Evolutionary conservation across 2,113 vertebrate genomes (phyloP), one percentile per base, ranked within the genome.

Genomic region (Trochalopteron elliotii): DNA sequence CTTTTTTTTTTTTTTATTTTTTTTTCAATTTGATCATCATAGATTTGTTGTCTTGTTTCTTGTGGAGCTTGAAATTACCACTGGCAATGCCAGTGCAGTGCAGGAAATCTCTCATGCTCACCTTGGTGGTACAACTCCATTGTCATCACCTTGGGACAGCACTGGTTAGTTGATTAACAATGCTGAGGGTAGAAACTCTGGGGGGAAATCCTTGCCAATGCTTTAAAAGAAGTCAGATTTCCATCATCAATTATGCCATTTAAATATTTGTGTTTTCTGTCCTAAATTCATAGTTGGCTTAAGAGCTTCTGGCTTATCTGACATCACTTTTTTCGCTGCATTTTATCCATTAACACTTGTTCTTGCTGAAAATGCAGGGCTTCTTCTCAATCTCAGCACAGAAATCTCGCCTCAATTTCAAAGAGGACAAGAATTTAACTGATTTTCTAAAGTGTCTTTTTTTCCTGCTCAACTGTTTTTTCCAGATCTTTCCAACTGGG

Each of bases 31-130:
- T 91, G 63, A 53, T 82, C 63, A 64, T 64, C 80, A 76, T 79
- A 60, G 61, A 70, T 95, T 93, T 82, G 24, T 90, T 93, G 71
- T 83, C 69, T 52, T 49, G 18, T 87, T 96, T 78, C 85, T 95
- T 44, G 8, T 16, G 37, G 59, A 90, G 80, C 70, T 94, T 91
- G 74, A 94, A 92, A 87, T 91, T 47, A 37, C 59, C 59, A 12
- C 49, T 52, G 60, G 72, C 21, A 71, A 24, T 63, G 23, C 44
- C 47, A 74, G 33, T 2, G 3, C 23, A 42, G 65, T 19, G 27
- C 52, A 79, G 84, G 69, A 82, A 86, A 53, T 21, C 55, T 64
- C 21, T 5, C 6, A 6, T 4, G 2, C 23, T 31, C 45, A 23
- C 57, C 39, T 50, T 57, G n/a, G 42, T 76, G 50, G 37, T n/a